These are phyloP conservation scores for Lamellibrachia columna DNA, from an alignment of 2,888 invertebrate genomes.

Conservation along the genomic window DNA sequence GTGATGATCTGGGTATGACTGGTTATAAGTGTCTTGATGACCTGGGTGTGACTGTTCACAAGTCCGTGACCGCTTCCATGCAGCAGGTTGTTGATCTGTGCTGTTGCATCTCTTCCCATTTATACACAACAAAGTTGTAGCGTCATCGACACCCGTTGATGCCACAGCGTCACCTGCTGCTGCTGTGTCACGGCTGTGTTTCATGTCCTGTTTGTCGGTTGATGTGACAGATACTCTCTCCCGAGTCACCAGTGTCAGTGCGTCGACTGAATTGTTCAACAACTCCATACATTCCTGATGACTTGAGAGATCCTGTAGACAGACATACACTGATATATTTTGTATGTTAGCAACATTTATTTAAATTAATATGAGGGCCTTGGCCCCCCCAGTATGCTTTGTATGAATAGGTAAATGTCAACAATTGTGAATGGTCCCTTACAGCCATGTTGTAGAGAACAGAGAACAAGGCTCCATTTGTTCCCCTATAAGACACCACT, in stretches of 20 bases:
- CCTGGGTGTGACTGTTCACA: neutral
- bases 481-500: too few species aligned
- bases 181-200: too few species aligned
- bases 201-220: too few species aligned
- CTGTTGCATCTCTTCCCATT: neutral
- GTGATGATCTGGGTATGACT: neutral
- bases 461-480: too few species aligned
- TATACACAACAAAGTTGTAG: neutral
- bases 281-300: conserved; percentile 17
- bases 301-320: conserved; percentile 21
- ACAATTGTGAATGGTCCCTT: too few species aligned
- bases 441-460: too few species aligned
- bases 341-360: neutral
- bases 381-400: too few species aligned
- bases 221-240: neutral
- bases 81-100: neutral
- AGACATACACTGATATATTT: neutral
- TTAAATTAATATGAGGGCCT: too few species aligned
- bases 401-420: too few species aligned
- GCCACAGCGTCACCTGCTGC: too few species aligned
- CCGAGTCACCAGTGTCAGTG: neutral
- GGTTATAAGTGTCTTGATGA: neutral
- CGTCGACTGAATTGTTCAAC: neutral
- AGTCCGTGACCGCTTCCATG: neutral
- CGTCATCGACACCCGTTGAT: neutral